Evolutionary conservation across 2,888 invertebrate genomes (phyloP).

Genomic region (Zonitis immaculata): DNA sequence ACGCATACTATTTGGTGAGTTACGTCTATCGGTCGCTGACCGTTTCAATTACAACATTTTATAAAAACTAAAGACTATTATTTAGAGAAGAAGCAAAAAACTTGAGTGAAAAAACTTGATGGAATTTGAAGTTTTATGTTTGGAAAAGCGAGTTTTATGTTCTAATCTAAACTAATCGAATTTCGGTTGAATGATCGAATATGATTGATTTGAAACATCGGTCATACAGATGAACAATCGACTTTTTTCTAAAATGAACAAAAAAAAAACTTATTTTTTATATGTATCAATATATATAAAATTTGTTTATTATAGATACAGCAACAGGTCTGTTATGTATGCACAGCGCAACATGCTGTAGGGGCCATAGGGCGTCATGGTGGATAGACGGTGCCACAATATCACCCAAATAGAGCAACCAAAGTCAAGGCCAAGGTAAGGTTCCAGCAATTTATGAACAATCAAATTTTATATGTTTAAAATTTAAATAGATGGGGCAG

Average conservation of each 20-base stretch:
- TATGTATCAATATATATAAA: too few species aligned
- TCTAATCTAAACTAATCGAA: background rate
- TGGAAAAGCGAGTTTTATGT: background rate
- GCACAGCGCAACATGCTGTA: slow-evolving; percentile 32
- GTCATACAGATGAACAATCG: background rate
- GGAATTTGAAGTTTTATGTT: too few species aligned
- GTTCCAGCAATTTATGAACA: background rate
- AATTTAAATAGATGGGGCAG: slow-evolving; percentile 39
- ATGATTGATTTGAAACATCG: slow-evolving; percentile 17
- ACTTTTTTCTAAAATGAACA: too few species aligned
- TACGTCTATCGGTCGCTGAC: slow-evolving; percentile 43
- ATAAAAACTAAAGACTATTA: too few species aligned
- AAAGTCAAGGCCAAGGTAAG: slow-evolving; percentile 38
- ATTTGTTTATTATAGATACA: slow-evolving; percentile 31
- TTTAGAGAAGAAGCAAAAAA: too few species aligned
- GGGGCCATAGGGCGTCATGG: slow-evolving; percentile 33
- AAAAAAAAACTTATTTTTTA: too few species aligned
- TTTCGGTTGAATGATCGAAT: slow-evolving; percentile 1
- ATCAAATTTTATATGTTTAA: background rate
- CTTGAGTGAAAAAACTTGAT: too few species aligned
- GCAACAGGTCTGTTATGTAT: slow-evolving; percentile 37
- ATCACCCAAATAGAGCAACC: slow-evolving; percentile 37
- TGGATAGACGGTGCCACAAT: slow-evolving; percentile 40
- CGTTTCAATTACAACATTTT: too few species aligned
- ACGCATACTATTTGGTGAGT: slow-evolving; percentile 45